These are phyloP conservation scores for Bombus soroeensis DNA, from an alignment of 1,140 invertebrate genomes.

Conservation along the genomic window DNA sequence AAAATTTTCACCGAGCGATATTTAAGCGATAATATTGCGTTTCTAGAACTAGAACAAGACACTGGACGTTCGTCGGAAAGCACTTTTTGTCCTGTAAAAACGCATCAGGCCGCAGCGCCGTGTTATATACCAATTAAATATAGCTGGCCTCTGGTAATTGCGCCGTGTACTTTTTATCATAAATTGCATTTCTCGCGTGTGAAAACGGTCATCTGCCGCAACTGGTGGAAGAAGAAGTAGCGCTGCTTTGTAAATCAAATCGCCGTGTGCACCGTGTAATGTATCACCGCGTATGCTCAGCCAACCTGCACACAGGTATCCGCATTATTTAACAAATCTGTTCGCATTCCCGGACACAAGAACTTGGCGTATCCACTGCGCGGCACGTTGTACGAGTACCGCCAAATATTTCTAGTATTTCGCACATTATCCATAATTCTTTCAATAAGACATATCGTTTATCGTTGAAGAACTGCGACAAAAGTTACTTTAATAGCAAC, in stretches of 20 bases:
- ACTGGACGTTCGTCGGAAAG: neutral
- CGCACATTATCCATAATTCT: too few species aligned
- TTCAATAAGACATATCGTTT: too few species aligned
- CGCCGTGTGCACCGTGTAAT: neutral
- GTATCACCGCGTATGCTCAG: slow-evolving; percentile 7
- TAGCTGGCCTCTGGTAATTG: neutral
- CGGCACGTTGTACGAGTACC: neutral
- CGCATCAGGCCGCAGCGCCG: neutral
- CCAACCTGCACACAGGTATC: slow-evolving; percentile 10
- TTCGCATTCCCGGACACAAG: slow-evolving; percentile 17
- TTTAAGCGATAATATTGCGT: neutral
- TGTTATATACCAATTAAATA: slow-evolving; percentile 20
- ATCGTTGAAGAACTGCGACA: neutral
- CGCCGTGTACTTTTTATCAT: neutral
- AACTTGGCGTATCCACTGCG: neutral
- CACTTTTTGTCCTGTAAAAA: neutral
- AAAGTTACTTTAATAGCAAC: neutral
- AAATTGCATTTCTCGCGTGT: slow-evolving; percentile 40
- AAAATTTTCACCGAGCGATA: neutral
- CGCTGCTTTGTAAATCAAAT: slow-evolving; percentile 50
- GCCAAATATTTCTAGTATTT: slow-evolving; percentile 4
- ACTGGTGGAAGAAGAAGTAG: slow-evolving; percentile 37
- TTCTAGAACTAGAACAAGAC: slow-evolving; percentile 28
- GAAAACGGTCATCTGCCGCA: slow-evolving; percentile 51
- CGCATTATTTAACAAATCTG: slow-evolving; percentile 41